Percentiles rank a stretch among this genome's conserved stretches.
Evolutionary conservation across 64 coral and sea anemone genomes (phyloP).

Genomic region (Dendrophyllia cribrosa): DNA sequence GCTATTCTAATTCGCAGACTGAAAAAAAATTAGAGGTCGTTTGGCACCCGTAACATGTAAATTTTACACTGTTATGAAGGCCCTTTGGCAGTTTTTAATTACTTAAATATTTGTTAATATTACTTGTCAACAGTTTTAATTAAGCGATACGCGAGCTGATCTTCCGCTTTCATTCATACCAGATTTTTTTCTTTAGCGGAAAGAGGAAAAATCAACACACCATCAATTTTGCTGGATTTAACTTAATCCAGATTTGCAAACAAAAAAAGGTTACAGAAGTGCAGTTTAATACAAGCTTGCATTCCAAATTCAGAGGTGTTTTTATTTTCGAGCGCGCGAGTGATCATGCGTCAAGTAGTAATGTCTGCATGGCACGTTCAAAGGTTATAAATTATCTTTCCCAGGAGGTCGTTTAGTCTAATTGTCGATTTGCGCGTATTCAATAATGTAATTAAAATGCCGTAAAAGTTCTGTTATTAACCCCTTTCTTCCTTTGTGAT

Average conservation of each 20-base stretch:
- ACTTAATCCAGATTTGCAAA: slow-evolving; percentile 13
- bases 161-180: neutral
- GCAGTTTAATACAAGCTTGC: no score
- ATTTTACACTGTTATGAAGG: slow-evolving; percentile 28
- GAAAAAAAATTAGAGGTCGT: neutral
- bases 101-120: slow-evolving; percentile 72
- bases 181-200: slow-evolving; percentile 24
- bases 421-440: no score
- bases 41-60: neutral
- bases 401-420: no score
- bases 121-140: slow-evolving; percentile 40
- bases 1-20: neutral
- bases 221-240: neutral
- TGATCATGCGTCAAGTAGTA: no score
- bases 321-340: no score
- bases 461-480: no score
- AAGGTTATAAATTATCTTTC: no score
- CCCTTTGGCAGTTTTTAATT: slow-evolving; percentile 62
- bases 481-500: no score
- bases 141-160: slow-evolving; percentile 15
- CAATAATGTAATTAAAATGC: no score
- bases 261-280: no score
- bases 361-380: no score
- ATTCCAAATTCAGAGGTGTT: no score
- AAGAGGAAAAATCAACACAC: neutral